Conservation (phyloP, 2,113 vertebrate species). For the Eurystomus gularis region DNA sequence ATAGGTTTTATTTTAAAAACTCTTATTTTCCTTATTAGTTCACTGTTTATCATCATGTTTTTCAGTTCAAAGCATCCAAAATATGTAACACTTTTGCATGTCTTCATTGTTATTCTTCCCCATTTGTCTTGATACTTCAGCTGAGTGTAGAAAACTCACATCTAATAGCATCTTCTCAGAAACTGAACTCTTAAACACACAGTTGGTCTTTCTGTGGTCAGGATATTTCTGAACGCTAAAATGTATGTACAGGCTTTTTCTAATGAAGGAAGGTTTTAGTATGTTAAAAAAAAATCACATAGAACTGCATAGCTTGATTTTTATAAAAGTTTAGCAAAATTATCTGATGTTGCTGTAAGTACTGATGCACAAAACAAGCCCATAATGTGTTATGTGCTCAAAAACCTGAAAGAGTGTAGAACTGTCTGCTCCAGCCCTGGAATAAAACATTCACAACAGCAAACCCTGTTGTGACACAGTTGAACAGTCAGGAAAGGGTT, state of each 20-base stretch:
- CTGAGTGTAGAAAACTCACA: not conserved
- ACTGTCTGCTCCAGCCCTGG: not conserved
- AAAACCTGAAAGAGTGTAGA: not conserved
- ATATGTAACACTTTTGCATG: not conserved
- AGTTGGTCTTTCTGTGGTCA: not conserved
- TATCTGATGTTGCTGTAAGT: not conserved
- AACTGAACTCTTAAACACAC: not conserved
- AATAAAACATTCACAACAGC: not conserved
- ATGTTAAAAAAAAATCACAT: not conserved
- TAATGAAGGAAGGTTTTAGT: not conserved
- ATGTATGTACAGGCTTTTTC: not conserved
- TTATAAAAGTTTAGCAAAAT: not conserved
- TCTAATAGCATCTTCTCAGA: not conserved
- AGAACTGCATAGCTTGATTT: not conserved
- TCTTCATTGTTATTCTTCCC: not conserved
- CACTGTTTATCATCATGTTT: not conserved
- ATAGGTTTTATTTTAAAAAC: not conserved
- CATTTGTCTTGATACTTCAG: not conserved
- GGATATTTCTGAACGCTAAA: not conserved
- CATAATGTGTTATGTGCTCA: not conserved
- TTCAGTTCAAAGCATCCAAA: not conserved
- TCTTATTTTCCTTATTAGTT: not conserved
- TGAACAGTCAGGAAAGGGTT: conserved; percentile 47
- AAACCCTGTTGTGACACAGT: not conserved
- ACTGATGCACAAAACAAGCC: not conserved